Evolutionary conservation across 2,888 invertebrate genomes (phyloP).

Genomic region (Hemistola chrysoprasaria): DNA sequence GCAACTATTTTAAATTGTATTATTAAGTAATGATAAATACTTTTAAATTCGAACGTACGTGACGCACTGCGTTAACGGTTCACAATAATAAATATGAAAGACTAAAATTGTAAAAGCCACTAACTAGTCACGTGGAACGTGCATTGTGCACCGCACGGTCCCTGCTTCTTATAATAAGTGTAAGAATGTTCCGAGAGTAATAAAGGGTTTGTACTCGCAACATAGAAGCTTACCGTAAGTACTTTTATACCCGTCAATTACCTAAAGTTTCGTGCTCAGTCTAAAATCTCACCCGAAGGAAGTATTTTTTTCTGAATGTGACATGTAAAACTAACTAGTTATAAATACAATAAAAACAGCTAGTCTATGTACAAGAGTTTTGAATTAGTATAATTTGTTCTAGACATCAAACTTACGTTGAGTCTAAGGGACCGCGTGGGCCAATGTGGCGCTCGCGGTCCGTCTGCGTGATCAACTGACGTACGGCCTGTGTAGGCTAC

Average conservation of each 20-base stretch:
- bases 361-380: conserved; percentile 60
- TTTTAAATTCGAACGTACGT: conserved; percentile 29
- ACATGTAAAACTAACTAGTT: conserved; percentile 22
- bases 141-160: conserved; percentile 6
- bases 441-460: conserved; percentile 3
- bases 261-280: conserved; percentile 49
- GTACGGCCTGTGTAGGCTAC: not conserved
- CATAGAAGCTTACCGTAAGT: conserved; percentile 32
- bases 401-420: conserved; percentile 39
- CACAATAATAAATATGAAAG: conserved; percentile 46
- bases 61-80: conserved; percentile 32
- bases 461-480: not conserved
- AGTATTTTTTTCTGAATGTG: conserved; percentile 29
- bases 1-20: conserved; percentile 12
- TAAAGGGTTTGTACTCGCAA: conserved; percentile 36
- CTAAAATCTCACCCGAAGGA: conserved; percentile 52
- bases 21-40: conserved; percentile 29
- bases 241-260: conserved; percentile 39
- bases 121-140: conserved; percentile 15
- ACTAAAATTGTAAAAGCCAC: conserved; percentile 34
- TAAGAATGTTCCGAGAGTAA: conserved; percentile 4
- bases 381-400: conserved; percentile 43
- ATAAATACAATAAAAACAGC: conserved; percentile 33
- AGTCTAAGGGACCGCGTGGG: conserved; percentile 8
- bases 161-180: not conserved